Evolutionary conservation across 2,888 invertebrate genomes (phyloP).

Genomic region (Melieria crassipennis): DNA sequence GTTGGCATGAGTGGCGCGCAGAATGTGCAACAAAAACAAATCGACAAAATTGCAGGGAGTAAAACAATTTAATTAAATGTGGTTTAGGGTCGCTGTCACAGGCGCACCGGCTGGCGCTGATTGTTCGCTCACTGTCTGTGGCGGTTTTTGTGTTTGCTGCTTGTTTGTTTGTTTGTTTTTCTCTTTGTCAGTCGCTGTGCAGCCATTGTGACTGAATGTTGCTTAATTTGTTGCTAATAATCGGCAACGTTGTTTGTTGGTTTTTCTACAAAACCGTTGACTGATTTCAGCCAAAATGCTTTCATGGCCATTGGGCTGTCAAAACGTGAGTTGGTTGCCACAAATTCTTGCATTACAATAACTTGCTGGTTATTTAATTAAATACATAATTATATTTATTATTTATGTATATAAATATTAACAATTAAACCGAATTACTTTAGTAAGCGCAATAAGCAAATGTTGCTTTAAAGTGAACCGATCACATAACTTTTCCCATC

Average conservation of each 20-base stretch:
- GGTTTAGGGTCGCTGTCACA: constrained; percentile 14
- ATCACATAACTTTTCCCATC: too few relatives aligned
- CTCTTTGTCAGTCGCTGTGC: not conserved
- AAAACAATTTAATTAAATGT: constrained; percentile 27
- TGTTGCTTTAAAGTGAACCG: too few relatives aligned
- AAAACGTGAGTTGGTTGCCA: too few relatives aligned
- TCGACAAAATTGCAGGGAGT: not conserved
- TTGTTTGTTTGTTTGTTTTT: constrained; percentile 3
- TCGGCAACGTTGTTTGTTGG: constrained; percentile 6
- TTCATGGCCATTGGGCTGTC: too few relatives aligned
- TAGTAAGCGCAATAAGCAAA: too few relatives aligned
- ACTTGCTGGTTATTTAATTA: too few relatives aligned
- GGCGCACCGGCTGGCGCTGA: not conserved
- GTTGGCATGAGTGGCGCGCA: constrained; percentile 6
- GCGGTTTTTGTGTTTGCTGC: not conserved
- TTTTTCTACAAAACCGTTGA: not conserved
- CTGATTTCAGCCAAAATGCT: too few relatives aligned
- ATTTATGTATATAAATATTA: too few relatives aligned
- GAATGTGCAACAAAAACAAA: constrained; percentile 5
- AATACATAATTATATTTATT: too few relatives aligned
- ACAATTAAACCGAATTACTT: too few relatives aligned
- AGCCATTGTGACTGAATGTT: not conserved
- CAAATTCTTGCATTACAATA: too few relatives aligned
- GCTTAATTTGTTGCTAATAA: not conserved
- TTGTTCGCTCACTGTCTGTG: not conserved